Evolutionary conservation across 2,113 vertebrate species (phyloP).

Genomic region (Anhinga rufa): DNA sequence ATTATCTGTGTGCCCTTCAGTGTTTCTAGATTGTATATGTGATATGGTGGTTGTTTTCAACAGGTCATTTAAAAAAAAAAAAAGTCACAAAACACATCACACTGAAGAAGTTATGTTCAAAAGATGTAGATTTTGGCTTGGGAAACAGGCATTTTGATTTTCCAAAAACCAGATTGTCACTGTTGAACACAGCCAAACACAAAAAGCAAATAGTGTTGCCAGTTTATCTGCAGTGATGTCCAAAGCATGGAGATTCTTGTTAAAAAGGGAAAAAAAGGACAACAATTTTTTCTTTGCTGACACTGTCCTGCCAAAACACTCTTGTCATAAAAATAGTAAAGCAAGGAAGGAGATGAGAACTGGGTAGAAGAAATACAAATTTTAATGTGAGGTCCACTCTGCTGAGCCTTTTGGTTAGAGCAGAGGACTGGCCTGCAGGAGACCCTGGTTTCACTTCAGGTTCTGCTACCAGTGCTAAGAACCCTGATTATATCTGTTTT

Average conservation of each 20-base stretch:
- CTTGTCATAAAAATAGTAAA: not conserved
- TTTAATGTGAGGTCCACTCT: not conserved
- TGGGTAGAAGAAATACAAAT: not conserved
- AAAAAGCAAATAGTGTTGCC: not conserved
- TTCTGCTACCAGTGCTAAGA: not conserved
- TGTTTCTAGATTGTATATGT: not conserved
- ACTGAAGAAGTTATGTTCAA: not conserved
- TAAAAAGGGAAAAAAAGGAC: not conserved
- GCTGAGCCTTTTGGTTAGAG: not conserved
- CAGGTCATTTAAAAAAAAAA: not conserved
- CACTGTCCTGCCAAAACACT: not conserved
- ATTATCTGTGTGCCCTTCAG: not conserved
- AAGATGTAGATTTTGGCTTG: not conserved
- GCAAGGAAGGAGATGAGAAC: not conserved
- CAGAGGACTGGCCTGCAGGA: not conserved
- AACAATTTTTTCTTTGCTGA: not conserved
- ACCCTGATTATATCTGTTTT: not conserved
- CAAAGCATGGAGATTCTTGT: not conserved
- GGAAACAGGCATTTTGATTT: not conserved
- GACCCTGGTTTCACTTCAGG: not conserved
- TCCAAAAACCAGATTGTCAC: not conserved
- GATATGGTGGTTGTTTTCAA: not conserved
- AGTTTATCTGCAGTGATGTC: not conserved
- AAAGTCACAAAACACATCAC: not conserved
- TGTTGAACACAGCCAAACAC: not conserved